These are phyloP conservation scores for Promerops cafer DNA, from an alignment of 2,113 vertebrate genomes.

Conservation along the genomic window DNA sequence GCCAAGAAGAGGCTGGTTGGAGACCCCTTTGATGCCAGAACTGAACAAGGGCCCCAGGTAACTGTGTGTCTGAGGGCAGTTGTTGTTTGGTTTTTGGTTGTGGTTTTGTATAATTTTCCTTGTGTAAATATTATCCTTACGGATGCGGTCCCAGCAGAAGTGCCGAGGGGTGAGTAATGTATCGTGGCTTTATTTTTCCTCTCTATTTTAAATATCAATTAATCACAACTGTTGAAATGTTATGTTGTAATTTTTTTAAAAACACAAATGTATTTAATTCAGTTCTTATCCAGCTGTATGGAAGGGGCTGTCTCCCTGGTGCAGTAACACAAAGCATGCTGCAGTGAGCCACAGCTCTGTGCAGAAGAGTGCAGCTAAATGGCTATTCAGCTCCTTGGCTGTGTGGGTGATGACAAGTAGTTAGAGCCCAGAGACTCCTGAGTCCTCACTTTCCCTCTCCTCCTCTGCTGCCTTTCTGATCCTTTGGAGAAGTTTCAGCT, in stretches of 20 bases:
- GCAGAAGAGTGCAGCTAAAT: constrained; percentile 1
- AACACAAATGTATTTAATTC: constrained; percentile 59
- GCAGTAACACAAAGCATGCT: constrained; percentile 16
- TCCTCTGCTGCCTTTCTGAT: constrained; percentile 13
- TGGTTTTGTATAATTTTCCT: constrained; percentile 1
- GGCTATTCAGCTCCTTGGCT: constrained; percentile 22
- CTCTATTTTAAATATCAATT: constrained; percentile 53
- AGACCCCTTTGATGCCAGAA: constrained; percentile 86
- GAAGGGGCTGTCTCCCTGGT: constrained; percentile 6
- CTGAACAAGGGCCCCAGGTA: constrained; percentile 93
- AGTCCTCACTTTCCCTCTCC: constrained; percentile 1
- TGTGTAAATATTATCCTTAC: constrained; percentile 46
- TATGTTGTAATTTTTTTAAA: constrained; percentile 39
- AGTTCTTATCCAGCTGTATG: constrained; percentile 10
- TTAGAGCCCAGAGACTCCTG: constrained; percentile 2
- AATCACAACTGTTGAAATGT: constrained; percentile 57
- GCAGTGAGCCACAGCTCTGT: background rate
- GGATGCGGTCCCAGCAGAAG: background rate
- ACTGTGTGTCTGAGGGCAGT: background rate
- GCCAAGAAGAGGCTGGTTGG: constrained; percentile 81
- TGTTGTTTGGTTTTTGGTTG: constrained; percentile 14
- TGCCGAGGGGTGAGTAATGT: constrained; percentile 27
- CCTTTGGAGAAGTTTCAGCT: constrained; percentile 3
- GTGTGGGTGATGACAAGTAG: constrained; percentile 37
- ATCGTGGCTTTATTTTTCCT: constrained; percentile 39